Base-by-base conservation (phyloP, 30 jellyfish, hydroid and myxozoan genomes). In the Chrysaora quinquecirrha region DNA sequence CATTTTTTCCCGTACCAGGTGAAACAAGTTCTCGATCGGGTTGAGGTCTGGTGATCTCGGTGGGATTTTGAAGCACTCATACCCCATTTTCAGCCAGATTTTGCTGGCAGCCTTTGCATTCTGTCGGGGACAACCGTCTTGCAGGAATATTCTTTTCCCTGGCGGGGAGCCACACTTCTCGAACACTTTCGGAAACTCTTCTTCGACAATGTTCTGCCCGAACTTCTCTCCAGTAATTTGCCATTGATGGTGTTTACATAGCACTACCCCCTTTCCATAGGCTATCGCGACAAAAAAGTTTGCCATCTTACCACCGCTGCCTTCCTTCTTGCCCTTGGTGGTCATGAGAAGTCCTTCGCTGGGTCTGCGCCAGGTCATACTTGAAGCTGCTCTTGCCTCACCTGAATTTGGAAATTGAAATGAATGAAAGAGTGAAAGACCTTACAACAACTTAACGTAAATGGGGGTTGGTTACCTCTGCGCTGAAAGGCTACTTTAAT, bases 21-120 rank as follows among this genome's bases (percentile, higher is more conserved):
- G 83, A 20, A 71, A 71, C 30, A 71, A 19, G 23, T 71, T 71
- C 23, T 43, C 83, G 30, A 71, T 71, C 9, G 76, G 30, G 30
- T 71, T 71, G 24, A 71, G 23, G 46, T 71, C 83, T 0, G 83
- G 83, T 14, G 83, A 71, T 0, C 83, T 16, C 6, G 0, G 78
- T 9, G 83, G 83, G 14, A 71, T 71, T 1, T 23, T 38, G 6
- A 38, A 6, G 11, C 6, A 14, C 6, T 14, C 11, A 14, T 38
- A 38, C 6, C 14, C 14, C 54, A 3, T 38, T 6, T 14, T 38
- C 54, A 3, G 11, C 54, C 54, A 38, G 14, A 14, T 38, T 14
- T 12, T 10, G 23, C 48, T 6, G 54, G 11, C 6, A 6, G 14
- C 6, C 54, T 6, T 14, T 3, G 54, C 54, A 14, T 38, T 38